phyloP scores from a whole-genome alignment of 1,140 invertebrate genomes.

The Anagrus nilaparvatae region DNA sequence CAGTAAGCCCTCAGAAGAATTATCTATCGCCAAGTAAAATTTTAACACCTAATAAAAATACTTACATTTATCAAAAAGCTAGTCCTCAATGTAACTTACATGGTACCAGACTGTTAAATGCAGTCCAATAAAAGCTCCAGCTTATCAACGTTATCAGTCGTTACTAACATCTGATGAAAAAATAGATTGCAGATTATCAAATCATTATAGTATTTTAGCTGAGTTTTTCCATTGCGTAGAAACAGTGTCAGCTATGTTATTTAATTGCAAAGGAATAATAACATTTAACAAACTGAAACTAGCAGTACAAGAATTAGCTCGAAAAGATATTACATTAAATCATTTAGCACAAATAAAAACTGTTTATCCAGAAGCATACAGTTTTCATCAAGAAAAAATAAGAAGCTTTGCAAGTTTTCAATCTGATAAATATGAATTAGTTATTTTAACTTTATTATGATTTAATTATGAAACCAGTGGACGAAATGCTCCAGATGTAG shows the following conservation, averaged over 20 bases:
- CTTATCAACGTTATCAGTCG: constrained; percentile 52
- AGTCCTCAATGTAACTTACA: constrained; percentile 30
- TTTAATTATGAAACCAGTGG: constrained; percentile 25
- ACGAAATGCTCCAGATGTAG: constrained; percentile 37
- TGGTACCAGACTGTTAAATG: constrained; percentile 26
- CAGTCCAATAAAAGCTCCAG: constrained; percentile 51
- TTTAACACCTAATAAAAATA: constrained; percentile 49
- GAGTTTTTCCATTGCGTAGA: constrained; percentile 79
- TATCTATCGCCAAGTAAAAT: constrained; percentile 46
- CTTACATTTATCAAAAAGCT: constrained; percentile 19
- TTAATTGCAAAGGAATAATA: constrained; percentile 77
- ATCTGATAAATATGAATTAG: constrained; percentile 58
- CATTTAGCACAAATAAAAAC: constrained; percentile 74
- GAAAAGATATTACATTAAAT: constrained; percentile 66
- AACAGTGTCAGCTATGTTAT: constrained; percentile 68
- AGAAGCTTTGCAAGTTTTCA: constrained; percentile 51
- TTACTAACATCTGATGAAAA: constrained; percentile 40
- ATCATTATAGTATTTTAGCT: constrained; percentile 66
- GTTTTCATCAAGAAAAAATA: constrained; percentile 64
- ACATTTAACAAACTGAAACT: constrained; percentile 80
- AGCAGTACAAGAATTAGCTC: constrained; percentile 77
- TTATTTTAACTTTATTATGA: constrained; percentile 51
- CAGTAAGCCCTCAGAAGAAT: constrained; percentile 45
- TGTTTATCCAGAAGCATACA: constrained; percentile 71
- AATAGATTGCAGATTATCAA: constrained; percentile 66